These are phyloP conservation scores for Oasisia sp. DNA, from an alignment of 2,888 invertebrate genomes.

Conservation along the genomic window DNA sequence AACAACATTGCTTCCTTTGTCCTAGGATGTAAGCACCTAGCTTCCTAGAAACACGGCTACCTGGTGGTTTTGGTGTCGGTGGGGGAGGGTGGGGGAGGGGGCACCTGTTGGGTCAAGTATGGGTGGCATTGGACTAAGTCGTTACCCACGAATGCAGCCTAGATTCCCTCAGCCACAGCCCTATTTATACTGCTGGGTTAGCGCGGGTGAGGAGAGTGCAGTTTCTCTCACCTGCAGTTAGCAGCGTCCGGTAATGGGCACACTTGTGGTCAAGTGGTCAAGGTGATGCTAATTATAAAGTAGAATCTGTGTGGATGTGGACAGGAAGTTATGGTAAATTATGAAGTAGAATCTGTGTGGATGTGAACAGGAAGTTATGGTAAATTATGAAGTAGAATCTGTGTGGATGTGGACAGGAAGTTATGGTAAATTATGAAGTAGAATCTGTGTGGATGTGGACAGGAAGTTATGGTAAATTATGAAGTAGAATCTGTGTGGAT, in stretches of 20 bases:
- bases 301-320: neutral
- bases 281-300: neutral
- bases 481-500: neutral
- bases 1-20: neutral
- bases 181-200: neutral
- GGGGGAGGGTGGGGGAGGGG: neutral
- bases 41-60: neutral
- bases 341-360: neutral
- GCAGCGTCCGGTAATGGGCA: neutral
- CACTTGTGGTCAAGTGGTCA: neutral
- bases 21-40: neutral
- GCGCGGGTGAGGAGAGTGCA: neutral
- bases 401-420: neutral
- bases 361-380: neutral
- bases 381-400: neutral
- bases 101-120: neutral
- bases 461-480: neutral
- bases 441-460: neutral
- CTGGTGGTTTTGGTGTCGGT: neutral
- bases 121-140: neutral
- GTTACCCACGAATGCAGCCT: neutral
- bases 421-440: neutral
- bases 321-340: neutral
- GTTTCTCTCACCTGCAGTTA: neutral
- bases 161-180: neutral